phyloP scores from a whole-genome alignment of 2,888 invertebrate species.

The Diogma glabrata region DNA sequence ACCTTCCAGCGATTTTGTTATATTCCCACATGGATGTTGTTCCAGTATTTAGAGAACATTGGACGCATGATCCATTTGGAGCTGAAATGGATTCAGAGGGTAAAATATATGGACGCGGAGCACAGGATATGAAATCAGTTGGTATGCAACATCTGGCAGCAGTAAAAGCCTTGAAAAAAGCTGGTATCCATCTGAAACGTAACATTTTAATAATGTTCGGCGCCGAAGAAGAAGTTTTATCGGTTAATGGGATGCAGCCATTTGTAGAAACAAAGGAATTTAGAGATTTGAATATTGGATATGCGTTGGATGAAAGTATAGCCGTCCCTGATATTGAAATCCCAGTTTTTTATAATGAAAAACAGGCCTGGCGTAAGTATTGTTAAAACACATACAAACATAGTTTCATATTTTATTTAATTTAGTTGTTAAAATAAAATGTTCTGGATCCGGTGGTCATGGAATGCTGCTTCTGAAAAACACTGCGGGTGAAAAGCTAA shows the following conservation, averaged over 20 bases:
- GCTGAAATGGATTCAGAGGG: slow-evolving; percentile 77
- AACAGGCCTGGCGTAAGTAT: slow-evolving; percentile 56
- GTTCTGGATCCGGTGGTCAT: slow-evolving; percentile 64
- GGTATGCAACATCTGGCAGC: slow-evolving; percentile 71
- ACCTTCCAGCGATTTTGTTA: slow-evolving; percentile 61
- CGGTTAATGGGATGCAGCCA: slow-evolving; percentile 53
- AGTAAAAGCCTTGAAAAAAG: slow-evolving; percentile 48
- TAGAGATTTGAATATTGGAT: slow-evolving; percentile 58
- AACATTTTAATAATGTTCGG: slow-evolving; percentile 63
- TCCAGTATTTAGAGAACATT: slow-evolving; percentile 80
- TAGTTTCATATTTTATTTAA: neutral
- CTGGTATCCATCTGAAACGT: slow-evolving; percentile 44
- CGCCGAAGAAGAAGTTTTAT: slow-evolving; percentile 66
- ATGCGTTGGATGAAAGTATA: slow-evolving; percentile 71
- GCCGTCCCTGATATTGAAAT: slow-evolving; percentile 55
- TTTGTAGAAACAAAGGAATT: slow-evolving; percentile 57
- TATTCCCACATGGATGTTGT: slow-evolving; percentile 97
- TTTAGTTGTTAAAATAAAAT: slow-evolving; percentile 50
- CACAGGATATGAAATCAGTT: slow-evolving; percentile 76
- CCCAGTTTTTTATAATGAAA: slow-evolving; percentile 49
- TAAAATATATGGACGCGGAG: slow-evolving; percentile 61
- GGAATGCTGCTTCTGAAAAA: slow-evolving; percentile 57
- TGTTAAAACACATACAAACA: neutral
- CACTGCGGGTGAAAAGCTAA: slow-evolving; percentile 63
- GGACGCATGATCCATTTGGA: slow-evolving; percentile 83